A percentile compares a stretch with the other conserved stretches of the same genome.
Evolutionary conservation across 2,888 invertebrate genomes (phyloP).

Genomic region (Chymomyza procnemis): DNA sequence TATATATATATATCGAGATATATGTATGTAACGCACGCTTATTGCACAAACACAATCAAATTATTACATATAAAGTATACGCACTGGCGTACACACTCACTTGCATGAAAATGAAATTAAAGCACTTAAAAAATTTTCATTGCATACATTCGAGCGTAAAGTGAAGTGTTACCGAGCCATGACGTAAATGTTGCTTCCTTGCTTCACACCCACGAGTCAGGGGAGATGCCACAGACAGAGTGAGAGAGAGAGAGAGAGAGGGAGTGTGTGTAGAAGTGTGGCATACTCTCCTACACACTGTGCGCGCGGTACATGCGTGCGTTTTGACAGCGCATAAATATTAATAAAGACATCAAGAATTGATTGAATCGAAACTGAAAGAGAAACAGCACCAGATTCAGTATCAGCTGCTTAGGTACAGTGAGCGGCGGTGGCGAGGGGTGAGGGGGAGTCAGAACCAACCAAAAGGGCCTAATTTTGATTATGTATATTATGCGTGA

Average conservation of each 20-base stretch:
- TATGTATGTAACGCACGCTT: conserved; percentile 13
- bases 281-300: conserved; percentile 1
- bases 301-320: no score
- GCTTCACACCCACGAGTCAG: conserved; percentile 11
- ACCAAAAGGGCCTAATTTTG: conserved; percentile 1
- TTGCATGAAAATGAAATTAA: conserved; percentile 55
- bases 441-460: conserved; percentile 14
- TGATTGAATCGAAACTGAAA: conserved; percentile 51
- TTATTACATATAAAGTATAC: conserved; percentile 32
- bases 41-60: conserved; percentile 54
- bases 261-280: conserved; percentile 15
- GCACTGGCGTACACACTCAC: background rate
- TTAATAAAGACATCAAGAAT: conserved; percentile 62
- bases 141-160: conserved; percentile 42
- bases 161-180: background rate
- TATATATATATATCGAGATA: background rate
- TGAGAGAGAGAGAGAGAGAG: background rate
- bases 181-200: conserved; percentile 12
- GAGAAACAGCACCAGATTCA: conserved; percentile 8
- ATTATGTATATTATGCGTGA: background rate
- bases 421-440: conserved; percentile 9
- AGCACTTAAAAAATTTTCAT: conserved; percentile 64
- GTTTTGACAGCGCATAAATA: conserved; percentile 36
- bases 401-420: conserved; percentile 1
- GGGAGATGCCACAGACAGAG: background rate